Evolutionary conservation across 35 echinoderm and acorn worm genomes (phyloP), one percentile per base, ranked within the genome.

Genomic region (Diadema setosum): DNA sequence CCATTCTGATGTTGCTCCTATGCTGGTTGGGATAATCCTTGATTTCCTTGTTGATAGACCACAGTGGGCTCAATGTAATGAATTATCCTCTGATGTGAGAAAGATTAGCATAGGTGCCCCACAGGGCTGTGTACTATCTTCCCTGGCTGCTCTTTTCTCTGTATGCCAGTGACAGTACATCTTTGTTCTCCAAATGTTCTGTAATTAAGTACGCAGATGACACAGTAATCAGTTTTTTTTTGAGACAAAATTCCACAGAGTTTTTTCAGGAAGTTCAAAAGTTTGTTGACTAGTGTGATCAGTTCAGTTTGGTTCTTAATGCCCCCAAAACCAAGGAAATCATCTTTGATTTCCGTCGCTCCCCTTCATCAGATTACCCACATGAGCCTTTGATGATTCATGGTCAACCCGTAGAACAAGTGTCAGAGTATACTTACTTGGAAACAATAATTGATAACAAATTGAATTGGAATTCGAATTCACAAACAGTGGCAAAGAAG

Each of bases 401-500:
- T 21, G 60, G 20, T 27, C 32, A 27, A 36, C 83, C 7, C 2
- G 30, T 11, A 6, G 40, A 70, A 20, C 17, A 15, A 21, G 39
- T 84, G 39, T 20, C 24, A 18, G 82, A 84, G 55, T 61, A 65
- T 14, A 86, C 65, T 17, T 39, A 63, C n/a, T 44, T 86, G 34
- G 55, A 60, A 20, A 45, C 60, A 65, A 18, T 63, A 29, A 31
- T 84, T 58, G 82, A 84, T 84, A 39, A 56, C 29, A 64, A 69
- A 23, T 9, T 86, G 35, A 86, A 86, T 36, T 86, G 83, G 82
- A 86, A 74, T 70, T n/a, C 32, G n/a, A 86, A 86, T 39, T 39
- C 83, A 14, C 52, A 23, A 27, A 29, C 18, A 25, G n/a, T 86
- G 9, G 65, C 31, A 32, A 27, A 26, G 17, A 64, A 40, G 40